Base-by-base conservation (phyloP, 2,113 vertebrate species). In the Electrona antarctica region DNA sequence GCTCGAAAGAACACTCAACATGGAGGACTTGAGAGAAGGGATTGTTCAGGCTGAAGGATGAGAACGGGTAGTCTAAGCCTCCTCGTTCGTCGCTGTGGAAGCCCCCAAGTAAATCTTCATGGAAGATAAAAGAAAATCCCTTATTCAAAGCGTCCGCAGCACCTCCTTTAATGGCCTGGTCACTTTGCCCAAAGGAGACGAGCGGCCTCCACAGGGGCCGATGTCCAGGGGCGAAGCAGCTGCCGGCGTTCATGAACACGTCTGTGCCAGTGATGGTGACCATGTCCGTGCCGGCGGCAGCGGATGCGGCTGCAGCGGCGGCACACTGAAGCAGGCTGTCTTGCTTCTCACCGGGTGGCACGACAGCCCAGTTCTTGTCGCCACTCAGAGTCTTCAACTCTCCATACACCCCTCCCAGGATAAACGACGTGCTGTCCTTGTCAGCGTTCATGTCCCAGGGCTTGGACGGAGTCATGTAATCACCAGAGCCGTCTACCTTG, bases 101-200 rank as follows among this genome's bases (percentile, higher is more conserved):
- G 88, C 95, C 94, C 86, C 95, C 96, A 50, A 99, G 89, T 88
- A 99, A 95, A 96, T 99, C 96, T 97, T 99, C 98, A 95, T 95
- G 97, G 96, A 99, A 98, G 95, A 99, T 97, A 85, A 99, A 96
- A 88, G 97, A 99, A 94, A 98, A 97, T 56, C 96, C 97, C 92
- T 97, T 97, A 92, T 95, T 97, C 78, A 96, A 90, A 83, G 94
- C 94, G 0, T 95, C 95, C 73, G 95, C 95, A n/a, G 95, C 95
- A n/a, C 94, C 93, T 81, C 93, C 94, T 61, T 88, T 94, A 75
- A 93, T 93, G 13, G 94, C 92, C 71, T 93, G 95, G 59, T 97
- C 95, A 0, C 88, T 95, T 90, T 97, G 97, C 65, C 96, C 96
- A 76, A 97, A 95, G 12, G 98, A 97, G 71, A 97, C 93, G 4